Conservation (phyloP, 2,888 invertebrate genomes). For the Andricus curvator region DNA sequence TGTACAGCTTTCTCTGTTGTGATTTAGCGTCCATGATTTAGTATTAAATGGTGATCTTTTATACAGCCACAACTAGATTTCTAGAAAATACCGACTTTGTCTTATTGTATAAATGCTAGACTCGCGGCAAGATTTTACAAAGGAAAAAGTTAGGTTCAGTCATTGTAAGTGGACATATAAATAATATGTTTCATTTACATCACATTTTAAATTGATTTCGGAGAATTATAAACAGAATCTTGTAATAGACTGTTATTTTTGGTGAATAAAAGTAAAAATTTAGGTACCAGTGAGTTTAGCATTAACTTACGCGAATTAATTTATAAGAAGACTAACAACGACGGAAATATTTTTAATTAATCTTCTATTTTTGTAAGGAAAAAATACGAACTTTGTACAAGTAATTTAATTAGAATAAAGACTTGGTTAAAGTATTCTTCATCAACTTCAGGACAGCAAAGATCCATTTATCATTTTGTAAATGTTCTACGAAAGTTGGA, state of each 20-base stretch:
- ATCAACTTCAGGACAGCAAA: background rate
- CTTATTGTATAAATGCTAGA: background rate
- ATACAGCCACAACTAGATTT: background rate
- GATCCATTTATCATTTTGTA: background rate
- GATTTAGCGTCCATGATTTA: constrained; percentile 30
- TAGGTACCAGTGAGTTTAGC: background rate
- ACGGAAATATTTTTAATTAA: background rate
- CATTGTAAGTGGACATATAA: background rate
- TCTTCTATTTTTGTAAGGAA: background rate
- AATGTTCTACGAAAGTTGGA: background rate
- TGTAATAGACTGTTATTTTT: background rate
- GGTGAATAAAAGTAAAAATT: background rate
- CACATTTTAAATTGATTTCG: background rate
- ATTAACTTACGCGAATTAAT: background rate
- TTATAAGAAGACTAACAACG: background rate
- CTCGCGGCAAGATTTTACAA: background rate
- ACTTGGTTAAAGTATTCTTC: background rate
- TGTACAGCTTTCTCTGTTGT: background rate
- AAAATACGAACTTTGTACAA: background rate
- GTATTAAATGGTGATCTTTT: constrained; percentile 23
- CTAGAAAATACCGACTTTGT: background rate
- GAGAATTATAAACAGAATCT: background rate
- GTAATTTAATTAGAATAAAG: background rate
- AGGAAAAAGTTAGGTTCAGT: too few relatives aligned
- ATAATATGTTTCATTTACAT: background rate